Evolutionary conservation across 2,797 vertebrate genomes (phyloP).

Genomic region (Coracias cyanogaster): DNA sequence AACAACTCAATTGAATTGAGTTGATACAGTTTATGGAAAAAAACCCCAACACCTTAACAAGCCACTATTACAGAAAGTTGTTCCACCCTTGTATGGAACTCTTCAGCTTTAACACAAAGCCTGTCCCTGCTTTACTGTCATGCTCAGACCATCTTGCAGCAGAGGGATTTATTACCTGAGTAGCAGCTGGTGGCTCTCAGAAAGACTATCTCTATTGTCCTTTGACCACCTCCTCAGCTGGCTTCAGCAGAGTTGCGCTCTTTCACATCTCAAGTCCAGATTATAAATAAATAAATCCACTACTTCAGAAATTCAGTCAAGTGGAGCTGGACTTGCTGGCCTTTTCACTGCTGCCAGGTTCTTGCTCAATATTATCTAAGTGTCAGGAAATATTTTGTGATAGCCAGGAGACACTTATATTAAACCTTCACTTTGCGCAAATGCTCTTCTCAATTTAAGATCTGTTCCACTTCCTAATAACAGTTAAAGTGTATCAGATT

Average conservation of each 20-base stretch:
- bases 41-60: background rate
- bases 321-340: background rate
- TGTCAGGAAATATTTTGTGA: background rate
- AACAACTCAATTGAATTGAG: background rate
- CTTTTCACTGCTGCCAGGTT: background rate
- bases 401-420: background rate
- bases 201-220: background rate
- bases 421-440: background rate
- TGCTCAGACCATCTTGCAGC: background rate
- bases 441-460: background rate
- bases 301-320: background rate
- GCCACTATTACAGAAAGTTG: background rate
- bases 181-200: background rate
- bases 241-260: accelerated
- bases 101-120: background rate
- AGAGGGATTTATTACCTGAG: background rate
- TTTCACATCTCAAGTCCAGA: background rate
- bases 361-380: background rate
- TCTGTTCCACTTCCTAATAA: background rate
- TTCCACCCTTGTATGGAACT: background rate
- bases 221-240: background rate
- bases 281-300: background rate
- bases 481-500: background rate
- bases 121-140: background rate
- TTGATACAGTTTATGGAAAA: background rate